A percentile compares a stretch with the other conserved stretches of the same genome.
Evolutionary conservation across 2,113 vertebrate genomes (phyloP).

Genomic region (Megaptera novaeangliae): DNA sequence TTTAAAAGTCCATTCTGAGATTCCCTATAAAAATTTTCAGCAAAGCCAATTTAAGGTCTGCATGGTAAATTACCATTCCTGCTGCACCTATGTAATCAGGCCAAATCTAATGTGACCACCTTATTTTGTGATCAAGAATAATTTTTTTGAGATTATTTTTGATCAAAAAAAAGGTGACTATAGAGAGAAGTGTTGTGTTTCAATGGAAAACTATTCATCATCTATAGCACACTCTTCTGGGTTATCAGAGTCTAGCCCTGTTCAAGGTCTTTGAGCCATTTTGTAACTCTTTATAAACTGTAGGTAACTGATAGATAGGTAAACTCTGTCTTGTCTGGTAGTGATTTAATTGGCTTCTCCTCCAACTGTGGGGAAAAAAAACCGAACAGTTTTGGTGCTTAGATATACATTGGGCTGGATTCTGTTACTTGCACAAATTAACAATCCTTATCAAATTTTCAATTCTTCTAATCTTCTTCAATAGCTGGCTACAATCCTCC

Average conservation of each 20-base stretch:
- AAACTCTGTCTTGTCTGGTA: not conserved
- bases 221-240: not conserved
- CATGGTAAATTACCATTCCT: not conserved
- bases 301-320: not conserved
- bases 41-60: not conserved
- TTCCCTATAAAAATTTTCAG: not conserved
- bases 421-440: not conserved
- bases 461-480: not conserved
- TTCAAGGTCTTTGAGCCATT: not conserved
- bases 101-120: not conserved
- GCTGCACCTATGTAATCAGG: not conserved
- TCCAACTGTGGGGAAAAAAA: not conserved
- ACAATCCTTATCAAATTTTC: not conserved
- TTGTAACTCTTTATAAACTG: not conserved
- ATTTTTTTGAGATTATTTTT: not conserved
- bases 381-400: not conserved
- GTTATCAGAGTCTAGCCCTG: not conserved
- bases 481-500: not conserved
- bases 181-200: not conserved
- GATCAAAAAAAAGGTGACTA: not conserved
- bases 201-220: not conserved
- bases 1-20: not conserved
- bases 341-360: not conserved
- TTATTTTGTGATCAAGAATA: not conserved
- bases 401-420: not conserved